Conservation (phyloP, 2,888 invertebrate species). For the Standfussiana lucernea region DNA sequence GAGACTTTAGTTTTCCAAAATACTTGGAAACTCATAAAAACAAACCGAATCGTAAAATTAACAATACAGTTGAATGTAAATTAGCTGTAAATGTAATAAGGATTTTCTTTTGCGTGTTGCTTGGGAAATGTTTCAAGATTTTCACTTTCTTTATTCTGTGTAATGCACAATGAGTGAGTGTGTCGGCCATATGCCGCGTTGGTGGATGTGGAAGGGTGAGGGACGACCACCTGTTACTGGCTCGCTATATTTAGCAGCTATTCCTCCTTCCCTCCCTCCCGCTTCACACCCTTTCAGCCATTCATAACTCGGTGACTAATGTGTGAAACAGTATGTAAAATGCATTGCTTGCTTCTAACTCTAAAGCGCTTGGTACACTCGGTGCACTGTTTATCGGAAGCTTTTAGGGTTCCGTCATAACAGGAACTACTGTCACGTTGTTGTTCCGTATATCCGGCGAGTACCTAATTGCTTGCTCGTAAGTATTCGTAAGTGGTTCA, state of each 20-base stretch:
- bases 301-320: conserved; percentile 89
- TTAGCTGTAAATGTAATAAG: conserved; percentile 31
- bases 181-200: conserved; percentile 66
- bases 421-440: conserved; percentile 50
- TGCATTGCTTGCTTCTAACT: conserved; percentile 63
- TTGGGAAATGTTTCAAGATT: conserved; percentile 57
- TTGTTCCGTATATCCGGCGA: conserved; percentile 45
- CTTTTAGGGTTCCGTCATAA: conserved; percentile 56
- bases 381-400: conserved; percentile 48
- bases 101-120: conserved; percentile 40
- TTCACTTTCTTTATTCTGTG: conserved; percentile 66
- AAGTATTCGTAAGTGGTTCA: conserved; percentile 41
- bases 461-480: conserved; percentile 43
- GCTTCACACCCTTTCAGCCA: conserved; percentile 75
- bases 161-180: conserved; percentile 58
- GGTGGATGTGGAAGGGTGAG: conserved; percentile 79
- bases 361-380: conserved; percentile 40
- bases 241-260: conserved; percentile 84
- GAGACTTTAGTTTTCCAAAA: conserved; percentile 27
- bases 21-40: conserved; percentile 28
- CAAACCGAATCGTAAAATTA: conserved; percentile 24
- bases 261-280: conserved; percentile 58
- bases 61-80: conserved; percentile 46
- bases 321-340: conserved; percentile 78
- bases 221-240: conserved; percentile 86